Base-by-base conservation (phyloP, 1,140 invertebrate species). In the Drosophila dunni region DNA sequence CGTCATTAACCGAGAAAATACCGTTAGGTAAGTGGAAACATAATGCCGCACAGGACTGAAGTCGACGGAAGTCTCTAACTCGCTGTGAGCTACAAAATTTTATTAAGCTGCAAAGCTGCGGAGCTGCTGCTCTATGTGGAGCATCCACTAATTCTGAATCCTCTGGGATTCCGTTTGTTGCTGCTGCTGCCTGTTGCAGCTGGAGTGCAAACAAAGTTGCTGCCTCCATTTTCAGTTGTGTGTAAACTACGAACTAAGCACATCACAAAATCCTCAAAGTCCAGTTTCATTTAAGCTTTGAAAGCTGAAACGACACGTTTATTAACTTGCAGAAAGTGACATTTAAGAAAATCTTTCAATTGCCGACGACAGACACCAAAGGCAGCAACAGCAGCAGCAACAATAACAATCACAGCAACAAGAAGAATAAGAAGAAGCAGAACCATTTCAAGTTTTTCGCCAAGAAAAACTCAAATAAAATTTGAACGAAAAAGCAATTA, bases 1-100 rank as follows among this genome's bases (percentile, higher is more conserved):
- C 84, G 78, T 91, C 90, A 84, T 91, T 91, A 90, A 91, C 91
- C 71, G 91, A 91, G 84, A 91, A 91, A 91, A 91, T 91, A 77
- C 91, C 91, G 73, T 90, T 91, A 91, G 91, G 91, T 91, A 77
- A 91, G 90, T 91, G 74, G 58, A 56, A 40, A 40, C 15, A 10
- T 38, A 54, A 54, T 34, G 29, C 13, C 13, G 50, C 20, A 50
- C 20, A 10, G 24, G 11, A 50, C 17, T 46, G 15, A 17, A 46
- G 15, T 50, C 20, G 20, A 24, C 46, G 7, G 17, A 2, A 11
- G 24, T 11, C 24, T 20, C 17, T 50, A 2, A 20, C 17, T 17
- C 17, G 48, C 48, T 34, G 48, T n/a, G 24, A 29, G 48, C 50
- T 53, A 17, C 50, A 33, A 53, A 53, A 53, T 53, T 53, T 2